Evolutionary conservation across 2,888 invertebrate species (phyloP), one percentile per base, ranked within the genome.

Genomic region (Pseudococcus viburni): DNA sequence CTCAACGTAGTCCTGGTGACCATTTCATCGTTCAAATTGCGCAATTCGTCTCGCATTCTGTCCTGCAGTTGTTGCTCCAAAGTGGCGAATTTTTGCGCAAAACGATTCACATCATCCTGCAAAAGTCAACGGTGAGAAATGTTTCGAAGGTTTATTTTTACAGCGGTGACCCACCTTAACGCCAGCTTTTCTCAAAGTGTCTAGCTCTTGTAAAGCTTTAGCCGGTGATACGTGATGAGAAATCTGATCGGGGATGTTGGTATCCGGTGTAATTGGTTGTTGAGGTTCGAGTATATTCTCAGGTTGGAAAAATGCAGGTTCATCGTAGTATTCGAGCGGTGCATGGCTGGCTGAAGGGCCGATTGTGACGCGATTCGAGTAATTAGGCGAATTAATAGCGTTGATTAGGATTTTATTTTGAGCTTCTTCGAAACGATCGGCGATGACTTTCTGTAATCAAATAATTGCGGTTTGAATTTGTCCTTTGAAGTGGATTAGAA

Each of bases 91-190:
- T 88, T 80, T 39, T 33, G 83, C 11, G 77, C 83, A 8, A 51
- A 51, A 26, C 48, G 51, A 39, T 88, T 88, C 22, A 88, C 59
- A 42, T 51, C 26, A 88, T 88, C 88, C 88, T 88, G 33, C 7
- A n/a, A 51, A 51, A 17, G n/a, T 73, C 3, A 17, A 87, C 22
- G 15, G 33, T 51, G 9, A 22, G 64, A 59, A 8, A 11, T 64
- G n/a, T 59, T 85, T 39, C 8, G 6, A 33, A 0, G 26, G 19
- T 42, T 19, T 12, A 11, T 15, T 59, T 59, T 59, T 12, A 12
- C n/a, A 64, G 0, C 0, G 11, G n/a, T 11, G 17, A 33, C 85
- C 26, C 59, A 85, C 85, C 33, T 85, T 85, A 2, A 85, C 42
- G 2, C 51, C 64, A n/a, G 12, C n/a, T 39, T 85, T 85, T 17